Evolutionary conservation across 2,113 vertebrate species (phyloP).

Genomic region (Cyprinodon tularosa): DNA sequence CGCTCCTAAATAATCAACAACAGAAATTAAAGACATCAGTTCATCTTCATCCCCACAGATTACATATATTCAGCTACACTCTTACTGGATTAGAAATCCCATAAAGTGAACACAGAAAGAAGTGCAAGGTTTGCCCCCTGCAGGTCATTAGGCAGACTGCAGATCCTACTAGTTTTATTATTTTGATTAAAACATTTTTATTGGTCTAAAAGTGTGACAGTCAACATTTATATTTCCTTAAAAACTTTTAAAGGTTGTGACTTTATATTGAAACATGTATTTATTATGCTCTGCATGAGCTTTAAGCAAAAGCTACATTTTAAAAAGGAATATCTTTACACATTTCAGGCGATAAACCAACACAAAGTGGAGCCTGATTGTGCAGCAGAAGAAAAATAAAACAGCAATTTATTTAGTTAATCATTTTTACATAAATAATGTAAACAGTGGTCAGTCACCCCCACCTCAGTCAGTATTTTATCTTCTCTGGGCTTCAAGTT

Average conservation of each 20-base stretch:
- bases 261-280: not conserved
- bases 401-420: too few species aligned
- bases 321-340: not conserved
- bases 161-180: not conserved
- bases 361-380: too few species aligned
- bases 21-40: not conserved
- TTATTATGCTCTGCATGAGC: too few species aligned
- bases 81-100: not conserved
- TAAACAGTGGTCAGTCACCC: too few species aligned
- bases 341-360: too few species aligned
- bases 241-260: not conserved
- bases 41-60: too few species aligned
- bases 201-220: too few species aligned
- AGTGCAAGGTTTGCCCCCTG: not conserved
- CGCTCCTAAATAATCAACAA: conserved; percentile 82
- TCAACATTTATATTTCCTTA: not conserved
- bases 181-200: not conserved
- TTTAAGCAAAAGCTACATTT: too few species aligned
- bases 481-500: too few species aligned
- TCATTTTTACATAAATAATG: too few species aligned
- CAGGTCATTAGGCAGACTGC: not conserved
- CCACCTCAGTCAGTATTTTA: too few species aligned
- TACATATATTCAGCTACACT: not conserved
- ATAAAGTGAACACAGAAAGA: not conserved
- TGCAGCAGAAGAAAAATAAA: too few species aligned